Evolutionary conservation across 2,888 invertebrate species (phyloP), one percentile per base, ranked within the genome.

Genomic region (Pheosia gnoma): DNA sequence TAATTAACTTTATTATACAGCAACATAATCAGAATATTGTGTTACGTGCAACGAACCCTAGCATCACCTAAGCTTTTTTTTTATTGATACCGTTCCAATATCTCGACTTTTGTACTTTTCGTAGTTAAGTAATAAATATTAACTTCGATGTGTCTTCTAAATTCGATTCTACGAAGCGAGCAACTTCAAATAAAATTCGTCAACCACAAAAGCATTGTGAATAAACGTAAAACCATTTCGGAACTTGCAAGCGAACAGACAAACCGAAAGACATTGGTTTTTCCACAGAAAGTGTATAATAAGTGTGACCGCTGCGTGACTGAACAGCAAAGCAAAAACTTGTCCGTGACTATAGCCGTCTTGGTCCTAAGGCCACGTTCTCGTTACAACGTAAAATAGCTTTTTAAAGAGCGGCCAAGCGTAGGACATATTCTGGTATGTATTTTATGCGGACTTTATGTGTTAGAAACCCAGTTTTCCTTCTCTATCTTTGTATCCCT

Each of bases 231-330:
- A 37, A 54, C 11, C 37, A 13, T 63, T 68, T 59, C 53, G 63
- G 64, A 75, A 67, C 64, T 41, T 64, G 58, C 64, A 63, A 64
- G 67, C 58, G 51, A 59, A 63, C 60, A 69, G 54, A 55, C n/a
- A 56, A 59, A 55, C 57, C 39, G 49, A 60, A 62, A 55, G 60
- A 62, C 63, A 63, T 68, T 63, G 63, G 59, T 75, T 75, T 75
- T 75, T 74, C 63, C 60, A 66, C 57, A 38, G 13, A 65, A 64
- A 57, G 59, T 59, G 57, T 61, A 57, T 59, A 66, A 64, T 59
- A 67, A 67, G 66, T 68, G 67, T 66, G 74, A 74, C 72, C 70
- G 61, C 68, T 58, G 70, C 76, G 76, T 75, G 68, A 74, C 70
- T 68, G 70, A 70, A 60, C 60, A 69, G 59, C 51, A 59, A 70